phyloP scores from a whole-genome alignment of 2,797 vertebrate genomes.

The Adrianichthys oophorus region DNA sequence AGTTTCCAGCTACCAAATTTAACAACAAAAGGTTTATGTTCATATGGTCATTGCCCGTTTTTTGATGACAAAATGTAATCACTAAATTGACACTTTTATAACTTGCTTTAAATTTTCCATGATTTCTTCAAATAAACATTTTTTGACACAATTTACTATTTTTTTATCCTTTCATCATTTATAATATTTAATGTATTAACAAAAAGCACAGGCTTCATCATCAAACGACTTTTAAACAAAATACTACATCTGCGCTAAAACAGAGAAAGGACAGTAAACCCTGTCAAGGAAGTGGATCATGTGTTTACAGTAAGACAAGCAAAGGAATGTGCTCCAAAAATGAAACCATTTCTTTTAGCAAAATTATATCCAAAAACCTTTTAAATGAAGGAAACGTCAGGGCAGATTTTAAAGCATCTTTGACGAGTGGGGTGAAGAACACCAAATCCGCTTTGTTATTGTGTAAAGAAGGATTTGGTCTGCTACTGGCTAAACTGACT shows the following conservation, averaged over 20 bases:
- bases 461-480: constrained; percentile 60
- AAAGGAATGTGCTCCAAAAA: constrained; percentile 55
- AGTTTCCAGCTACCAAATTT: too few relatives aligned
- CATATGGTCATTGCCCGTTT: too few relatives aligned
- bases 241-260: constrained; percentile 3
- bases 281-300: constrained; percentile 37
- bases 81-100: too few relatives aligned
- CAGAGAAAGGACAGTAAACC: constrained; percentile 28
- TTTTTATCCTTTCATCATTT: too few relatives aligned
- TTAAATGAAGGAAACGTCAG: background rate
- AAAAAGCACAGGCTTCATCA: too few relatives aligned
- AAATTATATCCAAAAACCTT: constrained; percentile 4
- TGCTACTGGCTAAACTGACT: constrained; percentile 71
- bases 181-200: too few relatives aligned
- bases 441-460: constrained; percentile 51
- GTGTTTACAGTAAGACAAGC: constrained; percentile 70
- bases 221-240: background rate
- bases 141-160: too few relatives aligned
- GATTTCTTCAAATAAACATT: too few relatives aligned
- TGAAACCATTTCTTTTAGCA: constrained; percentile 35
- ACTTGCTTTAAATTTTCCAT: too few relatives aligned
- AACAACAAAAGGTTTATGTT: too few relatives aligned
- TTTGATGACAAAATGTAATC: too few relatives aligned
- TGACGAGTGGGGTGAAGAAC: constrained; percentile 16
- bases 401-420: background rate